A percentile compares a stretch with the other conserved stretches of the same genome.
Evolutionary conservation across 2,797 vertebrate species (phyloP).

Genomic region (Fundulus diaphanus): DNA sequence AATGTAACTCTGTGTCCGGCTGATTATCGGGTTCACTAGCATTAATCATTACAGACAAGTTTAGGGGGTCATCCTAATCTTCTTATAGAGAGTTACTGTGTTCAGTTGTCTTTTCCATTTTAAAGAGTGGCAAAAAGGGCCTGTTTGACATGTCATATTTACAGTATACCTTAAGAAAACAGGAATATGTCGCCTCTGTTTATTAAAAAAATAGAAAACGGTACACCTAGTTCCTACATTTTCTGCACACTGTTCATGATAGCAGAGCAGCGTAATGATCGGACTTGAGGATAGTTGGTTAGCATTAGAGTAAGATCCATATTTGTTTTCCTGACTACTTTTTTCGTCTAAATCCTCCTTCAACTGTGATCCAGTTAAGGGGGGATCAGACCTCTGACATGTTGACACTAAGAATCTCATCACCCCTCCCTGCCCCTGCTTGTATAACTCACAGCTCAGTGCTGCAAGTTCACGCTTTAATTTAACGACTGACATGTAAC

Average conservation of each 20-base stretch:
- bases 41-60: no score
- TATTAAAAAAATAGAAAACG: neutral
- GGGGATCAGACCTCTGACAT: constrained; percentile 42
- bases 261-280: neutral
- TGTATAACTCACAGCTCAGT: constrained; percentile 20
- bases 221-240: neutral
- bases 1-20: no score
- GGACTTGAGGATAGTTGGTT: neutral
- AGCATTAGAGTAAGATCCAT: neutral
- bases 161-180: neutral
- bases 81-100: no score
- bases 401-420: constrained; percentile 8
- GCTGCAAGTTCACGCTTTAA: constrained; percentile 7
- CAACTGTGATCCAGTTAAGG: constrained; percentile 20
- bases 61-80: no score
- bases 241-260: neutral
- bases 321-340: neutral
- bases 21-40: no score
- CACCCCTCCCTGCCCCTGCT: constrained; percentile 1
- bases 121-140: neutral
- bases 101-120: neutral
- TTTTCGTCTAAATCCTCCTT: constrained; percentile 1
- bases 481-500: neutral
- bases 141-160: neutral
- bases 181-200: neutral